Conservation (phyloP, 2,888 invertebrate species). For the Cylloceria caligata region DNA sequence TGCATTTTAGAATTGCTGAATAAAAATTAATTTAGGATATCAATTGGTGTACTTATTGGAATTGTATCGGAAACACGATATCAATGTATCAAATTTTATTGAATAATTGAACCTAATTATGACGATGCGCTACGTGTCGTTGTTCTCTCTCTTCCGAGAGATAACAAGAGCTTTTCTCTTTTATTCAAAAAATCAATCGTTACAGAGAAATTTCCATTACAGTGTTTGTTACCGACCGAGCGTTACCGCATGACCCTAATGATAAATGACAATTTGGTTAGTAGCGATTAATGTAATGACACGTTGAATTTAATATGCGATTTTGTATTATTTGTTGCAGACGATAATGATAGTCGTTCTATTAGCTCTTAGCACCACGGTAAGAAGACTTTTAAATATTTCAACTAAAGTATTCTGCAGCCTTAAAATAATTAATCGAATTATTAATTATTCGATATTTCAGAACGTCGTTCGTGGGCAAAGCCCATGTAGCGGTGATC, state of each 20-base stretch:
- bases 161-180: too few relatives aligned
- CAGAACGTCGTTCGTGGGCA: conserved; percentile 65
- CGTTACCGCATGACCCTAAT: too few relatives aligned
- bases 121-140: too few relatives aligned
- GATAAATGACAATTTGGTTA: too few relatives aligned
- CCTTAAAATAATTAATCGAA: not conserved
- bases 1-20: not conserved
- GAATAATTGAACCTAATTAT: too few relatives aligned
- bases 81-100: not conserved
- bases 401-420: not conserved
- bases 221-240: too few relatives aligned
- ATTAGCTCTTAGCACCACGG: conserved; percentile 41
- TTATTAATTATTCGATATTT: conserved; percentile 36
- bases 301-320: not conserved
- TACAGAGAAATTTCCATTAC: too few relatives aligned
- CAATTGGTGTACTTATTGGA: not conserved
- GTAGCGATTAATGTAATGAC: not conserved
- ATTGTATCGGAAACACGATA: not conserved
- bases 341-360: conserved; percentile 47
- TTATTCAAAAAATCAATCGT: too few relatives aligned
- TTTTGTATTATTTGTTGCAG: conserved; percentile 58
- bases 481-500: conserved; percentile 67
- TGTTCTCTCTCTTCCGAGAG: too few relatives aligned
- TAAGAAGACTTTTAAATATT: conserved; percentile 39
- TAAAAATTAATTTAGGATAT: not conserved